Base-by-base conservation (phyloP, 2,888 invertebrate species). In the Antitype chi region DNA sequence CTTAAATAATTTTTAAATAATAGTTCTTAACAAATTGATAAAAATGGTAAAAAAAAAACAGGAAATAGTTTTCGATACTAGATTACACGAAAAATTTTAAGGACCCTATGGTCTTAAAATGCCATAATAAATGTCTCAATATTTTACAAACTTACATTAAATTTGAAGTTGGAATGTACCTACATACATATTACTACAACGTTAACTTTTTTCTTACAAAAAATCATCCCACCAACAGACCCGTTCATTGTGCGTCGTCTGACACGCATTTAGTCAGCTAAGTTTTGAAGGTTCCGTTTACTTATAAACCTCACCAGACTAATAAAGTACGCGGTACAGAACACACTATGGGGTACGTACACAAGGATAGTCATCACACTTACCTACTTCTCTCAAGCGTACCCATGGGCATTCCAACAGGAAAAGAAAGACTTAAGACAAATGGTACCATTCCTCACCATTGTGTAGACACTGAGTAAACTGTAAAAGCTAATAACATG, bases 401-500 rank as follows among this genome's bases (percentile, higher is more conserved):
- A 6, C 63, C 52, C 43, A n/a, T 20, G 47, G 47, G 53, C 0
- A 1, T 7, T 9, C n/a, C 4, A 0, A 53, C 17, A 57, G 43
- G 23, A 64, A 63, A 80, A 75, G 6, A 62, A 57, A 68, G 17
- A 15, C 57, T 57, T 15, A 15, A 80, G 59, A 81, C 59, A 80
- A 66, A 81, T 64, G 57, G 47, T 53, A n/a, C 47, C 15, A 59
- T 75, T n/a, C 38, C 17, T 75, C 76, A 53, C 67, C 38, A 67
- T 28, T 47, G 63, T 23, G 49, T 23, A 20, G 79, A 75, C 76
- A 64, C 63, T 80, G 81, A 81, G 81, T 80, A 63, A 81, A 64
- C 76, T 69, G 53, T 64, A 38, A 69, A 80, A 69, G 76, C 62
- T 70, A 83, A 83, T 78, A 83, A 72, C 55, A 28, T 25, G 8